These are phyloP conservation scores for Gymnosoma rotundatum DNA, from an alignment of 2,888 invertebrate species.

Conservation along the genomic window DNA sequence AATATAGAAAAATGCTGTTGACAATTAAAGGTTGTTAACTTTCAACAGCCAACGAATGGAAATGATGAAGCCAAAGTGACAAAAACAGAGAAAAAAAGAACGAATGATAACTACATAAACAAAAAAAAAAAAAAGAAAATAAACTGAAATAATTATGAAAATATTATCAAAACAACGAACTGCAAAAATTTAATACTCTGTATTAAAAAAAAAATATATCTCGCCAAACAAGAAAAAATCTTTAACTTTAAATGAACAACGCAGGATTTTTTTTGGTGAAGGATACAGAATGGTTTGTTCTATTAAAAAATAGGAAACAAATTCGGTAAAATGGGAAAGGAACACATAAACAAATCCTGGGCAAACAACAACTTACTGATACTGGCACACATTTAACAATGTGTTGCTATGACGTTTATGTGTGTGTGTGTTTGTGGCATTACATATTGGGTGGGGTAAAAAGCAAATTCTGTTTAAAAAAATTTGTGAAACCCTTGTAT, in stretches of 20 bases:
- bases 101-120: conserved; percentile 39
- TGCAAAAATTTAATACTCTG: conserved; percentile 17
- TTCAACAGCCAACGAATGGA: conserved; percentile 55
- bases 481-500: background rate
- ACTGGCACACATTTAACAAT: conserved; percentile 3
- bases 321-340: background rate
- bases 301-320: background rate
- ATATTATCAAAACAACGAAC: conserved; percentile 50
- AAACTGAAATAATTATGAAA: conserved; percentile 65
- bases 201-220: background rate
- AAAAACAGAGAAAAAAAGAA: conserved; percentile 50
- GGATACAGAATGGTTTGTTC: conserved; percentile 28
- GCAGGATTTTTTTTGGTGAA: conserved; percentile 23
- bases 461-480: background rate
- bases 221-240: conserved; percentile 11
- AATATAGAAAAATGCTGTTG: conserved; percentile 37
- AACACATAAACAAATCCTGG: conserved; percentile 9
- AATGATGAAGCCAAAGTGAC: conserved; percentile 57
- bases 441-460: background rate
- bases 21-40: conserved; percentile 66
- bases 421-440: background rate
- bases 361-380: conserved; percentile 40
- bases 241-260: conserved; percentile 39
- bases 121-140: conserved; percentile 37
- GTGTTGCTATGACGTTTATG: conserved; percentile 3